Base-by-base conservation (phyloP, 2,888 invertebrate species). In the Macrosoma leucophasiata region DNA sequence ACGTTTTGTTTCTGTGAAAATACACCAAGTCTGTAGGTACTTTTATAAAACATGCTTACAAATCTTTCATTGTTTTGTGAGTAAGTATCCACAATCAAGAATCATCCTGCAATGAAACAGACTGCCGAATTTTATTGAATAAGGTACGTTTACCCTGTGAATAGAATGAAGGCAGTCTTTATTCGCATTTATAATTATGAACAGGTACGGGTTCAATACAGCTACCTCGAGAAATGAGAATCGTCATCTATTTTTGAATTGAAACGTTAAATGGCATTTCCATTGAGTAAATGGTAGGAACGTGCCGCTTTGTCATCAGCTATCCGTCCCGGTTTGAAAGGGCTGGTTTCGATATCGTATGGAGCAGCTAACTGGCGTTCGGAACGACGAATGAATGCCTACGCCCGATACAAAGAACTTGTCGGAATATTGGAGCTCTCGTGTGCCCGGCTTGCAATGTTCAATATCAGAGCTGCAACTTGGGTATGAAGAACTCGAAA, bases 291-390 rank as follows among this genome's bases (percentile, higher is more conserved):
- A 63, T 63, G 60, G 59, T 48, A 48, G 52, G 59, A 52, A 58
- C 64, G 69, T 61, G 60, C 55, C 62, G 62, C 68, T 67, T 75
- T 73, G 71, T 73, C 61, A 62, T 54, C 60, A 53, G 50, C 57
- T 42, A 56, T 62, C 61, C 58, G 55, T 46, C 49, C 39, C 52
- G 52, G 55, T 66, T 63, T 73, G 69, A 71, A 76, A 73, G 61
- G 62, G 52, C 55, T 64, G 58, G 57, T 62, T 67, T 58, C 67
- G 58, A 65, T 71, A 70, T 70, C 67, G 62, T 55, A 60, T 52
- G 55, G 51, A 62, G 55, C 64, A 62, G 64, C 59, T 64, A 64
- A 61, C 62, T 62, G 64, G 55, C 63, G 60, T 58, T 60, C 55
- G 58, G 37, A 24, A 24, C 47, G 49, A 46, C 48, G 51, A 60